Percentiles rank a stretch among this genome's conserved stretches.
Evolutionary conservation across 92 coral and sea anemone species (phyloP).

Genomic region (Parazoanthus atlanticus): DNA sequence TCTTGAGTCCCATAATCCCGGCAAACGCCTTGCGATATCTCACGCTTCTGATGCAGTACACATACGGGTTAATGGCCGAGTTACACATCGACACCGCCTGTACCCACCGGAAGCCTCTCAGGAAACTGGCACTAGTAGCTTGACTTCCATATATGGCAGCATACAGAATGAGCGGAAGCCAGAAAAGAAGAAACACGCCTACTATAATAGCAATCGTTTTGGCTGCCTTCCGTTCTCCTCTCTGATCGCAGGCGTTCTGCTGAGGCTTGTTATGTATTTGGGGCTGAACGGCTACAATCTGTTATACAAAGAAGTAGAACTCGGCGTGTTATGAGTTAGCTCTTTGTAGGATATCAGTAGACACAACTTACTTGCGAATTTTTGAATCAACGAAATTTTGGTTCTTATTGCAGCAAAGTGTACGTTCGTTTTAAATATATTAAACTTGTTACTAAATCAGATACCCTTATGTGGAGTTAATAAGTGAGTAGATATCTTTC

Average conservation of each 20-base stretch:
- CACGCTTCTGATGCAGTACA: background rate
- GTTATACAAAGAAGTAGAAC: too few relatives aligned
- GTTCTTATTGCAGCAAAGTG: too few relatives aligned
- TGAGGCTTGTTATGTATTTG: background rate
- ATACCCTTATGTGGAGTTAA: too few relatives aligned
- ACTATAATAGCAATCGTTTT: slow-evolving; percentile 10
- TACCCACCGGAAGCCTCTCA: background rate
- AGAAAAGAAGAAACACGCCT: background rate
- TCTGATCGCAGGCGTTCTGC: background rate
- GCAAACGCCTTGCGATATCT: background rate
- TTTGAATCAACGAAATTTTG: too few relatives aligned
- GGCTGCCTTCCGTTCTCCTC: slow-evolving; percentile 4
- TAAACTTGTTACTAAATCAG: too few relatives aligned
- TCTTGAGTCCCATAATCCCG: background rate
- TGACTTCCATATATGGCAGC: background rate
- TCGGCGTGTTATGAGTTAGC: too few relatives aligned
- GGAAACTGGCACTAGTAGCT: background rate
- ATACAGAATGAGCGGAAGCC: background rate
- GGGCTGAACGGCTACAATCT: too few relatives aligned
- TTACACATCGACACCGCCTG: background rate
- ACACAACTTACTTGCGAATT: too few relatives aligned
- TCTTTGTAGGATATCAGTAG: too few relatives aligned
- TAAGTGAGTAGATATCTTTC: too few relatives aligned
- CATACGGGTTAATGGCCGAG: background rate
- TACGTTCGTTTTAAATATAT: too few relatives aligned